phyloP scores from a whole-genome alignment of 2,113 vertebrate species.

The Gymnarchus niloticus region DNA sequence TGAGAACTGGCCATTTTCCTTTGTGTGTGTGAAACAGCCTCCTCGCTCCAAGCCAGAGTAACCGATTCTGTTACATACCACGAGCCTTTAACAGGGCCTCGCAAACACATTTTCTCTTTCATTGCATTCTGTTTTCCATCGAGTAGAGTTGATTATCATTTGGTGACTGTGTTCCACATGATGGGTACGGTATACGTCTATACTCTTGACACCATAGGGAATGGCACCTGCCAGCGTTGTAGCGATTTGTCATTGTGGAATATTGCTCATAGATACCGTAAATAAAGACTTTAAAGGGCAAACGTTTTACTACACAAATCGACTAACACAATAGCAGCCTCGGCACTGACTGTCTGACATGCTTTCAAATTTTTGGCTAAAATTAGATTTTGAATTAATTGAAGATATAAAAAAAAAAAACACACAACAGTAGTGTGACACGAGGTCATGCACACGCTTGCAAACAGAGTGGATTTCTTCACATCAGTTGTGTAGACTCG shows the following conservation, averaged over 20 bases:
- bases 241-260: too few species aligned
- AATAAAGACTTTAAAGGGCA: too few species aligned
- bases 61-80: background rate
- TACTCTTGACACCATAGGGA: background rate
- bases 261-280: too few species aligned
- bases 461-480: background rate
- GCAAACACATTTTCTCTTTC: background rate
- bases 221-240: background rate
- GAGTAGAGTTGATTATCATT: too few species aligned
- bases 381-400: background rate
- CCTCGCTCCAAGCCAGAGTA: background rate
- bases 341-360: background rate
- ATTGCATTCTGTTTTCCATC: too few species aligned
- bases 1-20: background rate
- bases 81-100: background rate
- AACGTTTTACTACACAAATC: background rate
- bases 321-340: background rate
- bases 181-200: background rate
- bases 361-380: background rate
- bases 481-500: background rate
- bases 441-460: too few species aligned
- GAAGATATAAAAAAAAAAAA: background rate
- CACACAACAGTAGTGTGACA: background rate
- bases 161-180: background rate
- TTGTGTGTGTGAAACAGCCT: background rate